Evolutionary conservation across 1,140 invertebrate genomes (phyloP), one percentile per base, ranked within the genome.

Genomic region (Campoletis sonorensis): DNA sequence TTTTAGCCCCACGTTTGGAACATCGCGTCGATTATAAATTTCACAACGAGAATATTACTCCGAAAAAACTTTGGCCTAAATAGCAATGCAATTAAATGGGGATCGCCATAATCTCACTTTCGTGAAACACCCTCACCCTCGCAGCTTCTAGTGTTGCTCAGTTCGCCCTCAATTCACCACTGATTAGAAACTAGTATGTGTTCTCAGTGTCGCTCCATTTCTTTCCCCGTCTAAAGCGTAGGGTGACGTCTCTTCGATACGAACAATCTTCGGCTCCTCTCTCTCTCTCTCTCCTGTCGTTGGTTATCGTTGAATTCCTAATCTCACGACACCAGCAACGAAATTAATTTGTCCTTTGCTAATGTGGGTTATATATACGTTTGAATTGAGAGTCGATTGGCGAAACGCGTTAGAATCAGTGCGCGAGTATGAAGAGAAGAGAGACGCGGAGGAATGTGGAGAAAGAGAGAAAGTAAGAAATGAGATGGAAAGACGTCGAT

Each of bases 261-360:
- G n/a, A 27, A 64, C 23, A 23, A 16, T 68, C 16, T 30, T 21
- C n/a, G n/a, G n/a, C n/a, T n/a, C n/a, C n/a, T n/a, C n/a, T n/a
- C n/a, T n/a, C n/a, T n/a, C n/a, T n/a, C 51, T 67, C 68, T n/a
- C 23, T 21, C 26, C 72, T 54, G 1, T 75, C 40, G 51, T 54
- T 27, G 49, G 49, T 26, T 54, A 75, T 75, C 72, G 49, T 75
- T 75, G 82, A 81, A 82, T 86, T 85, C 79, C 84, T 82, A 85
- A 87, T 87, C 83, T 85, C 67, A 26, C 37, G 58, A 37, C 61
- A n/a, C 67, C 61, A 73, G 51, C 68, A 88, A 87, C 85, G 85
- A 90, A 89, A 90, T 90, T 90, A 90, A 90, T 90, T 90, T 85
- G 84, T 88, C 85, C 87, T 86, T 75, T 82, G 58, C 85, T 89